Percentiles rank a stretch among this genome's conserved stretches.
Evolutionary conservation across 1,140 invertebrate genomes (phyloP).

Genomic region (Drosophila equinoxialis): DNA sequence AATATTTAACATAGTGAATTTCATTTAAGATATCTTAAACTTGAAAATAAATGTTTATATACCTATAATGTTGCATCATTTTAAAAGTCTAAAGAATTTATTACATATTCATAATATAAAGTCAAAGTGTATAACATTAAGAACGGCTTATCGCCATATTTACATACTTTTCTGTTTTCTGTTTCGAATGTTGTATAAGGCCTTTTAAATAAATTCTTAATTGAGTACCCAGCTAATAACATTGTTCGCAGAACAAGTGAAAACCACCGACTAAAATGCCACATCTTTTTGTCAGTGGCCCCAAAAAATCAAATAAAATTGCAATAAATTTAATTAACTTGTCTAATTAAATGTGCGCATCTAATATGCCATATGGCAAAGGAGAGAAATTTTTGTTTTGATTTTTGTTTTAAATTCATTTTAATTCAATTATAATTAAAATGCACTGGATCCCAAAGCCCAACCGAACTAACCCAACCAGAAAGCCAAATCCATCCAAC

Average conservation of each 20-base stretch:
- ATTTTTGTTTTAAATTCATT: constrained; percentile 53
- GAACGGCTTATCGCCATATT: too few species aligned
- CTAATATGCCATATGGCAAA: constrained; percentile 50
- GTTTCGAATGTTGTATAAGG: too few species aligned
- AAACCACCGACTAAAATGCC: background rate
- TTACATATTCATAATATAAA: too few species aligned
- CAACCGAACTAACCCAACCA: constrained; percentile 6
- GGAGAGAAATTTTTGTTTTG: constrained; percentile 51
- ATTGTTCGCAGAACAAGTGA: background rate
- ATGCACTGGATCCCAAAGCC: constrained; percentile 22
- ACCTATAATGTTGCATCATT: too few species aligned
- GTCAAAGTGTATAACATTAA: too few species aligned
- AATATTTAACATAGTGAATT: too few species aligned
- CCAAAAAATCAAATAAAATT: constrained; percentile 2
- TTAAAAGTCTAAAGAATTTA: too few species aligned
- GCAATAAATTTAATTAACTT: constrained; percentile 67
- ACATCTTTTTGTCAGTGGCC: background rate
- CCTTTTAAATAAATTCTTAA: background rate
- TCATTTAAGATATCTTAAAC: too few species aligned
- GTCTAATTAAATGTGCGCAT: constrained; percentile 56
- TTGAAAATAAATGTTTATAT: too few species aligned
- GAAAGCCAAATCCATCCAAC: constrained; percentile 4
- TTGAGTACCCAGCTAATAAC: background rate
- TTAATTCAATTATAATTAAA: constrained; percentile 64
- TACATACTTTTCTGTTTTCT: too few species aligned